Percentiles rank a stretch among this genome's conserved stretches.
These are phyloP conservation scores for Ormia ochracea DNA, from an alignment of 2,888 invertebrate species.

Conservation along the genomic window DNA sequence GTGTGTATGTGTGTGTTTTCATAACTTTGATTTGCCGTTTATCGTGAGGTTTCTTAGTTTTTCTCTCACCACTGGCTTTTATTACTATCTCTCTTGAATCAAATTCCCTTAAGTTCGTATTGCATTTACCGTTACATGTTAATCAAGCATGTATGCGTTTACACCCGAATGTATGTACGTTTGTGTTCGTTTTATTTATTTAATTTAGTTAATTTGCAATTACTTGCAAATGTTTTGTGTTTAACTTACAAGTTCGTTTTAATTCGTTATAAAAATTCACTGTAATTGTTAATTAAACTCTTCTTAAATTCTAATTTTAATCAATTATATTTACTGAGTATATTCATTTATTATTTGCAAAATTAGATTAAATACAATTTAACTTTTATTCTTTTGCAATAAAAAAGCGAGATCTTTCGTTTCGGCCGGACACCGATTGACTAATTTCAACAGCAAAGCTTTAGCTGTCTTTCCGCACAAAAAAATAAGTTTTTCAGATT, in stretches of 20 bases:
- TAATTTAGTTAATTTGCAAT: neutral
- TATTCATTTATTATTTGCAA: conserved; percentile 45
- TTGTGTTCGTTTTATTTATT: conserved; percentile 33
- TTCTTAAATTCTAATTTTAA: conserved; percentile 48
- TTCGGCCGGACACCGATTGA: conserved; percentile 78
- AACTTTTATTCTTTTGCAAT: conserved; percentile 42
- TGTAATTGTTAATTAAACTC: conserved; percentile 9
- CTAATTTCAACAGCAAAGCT: conserved; percentile 70
- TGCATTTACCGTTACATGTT: conserved; percentile 35
- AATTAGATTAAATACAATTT: conserved; percentile 33
- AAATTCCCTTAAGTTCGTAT: conserved; percentile 1
- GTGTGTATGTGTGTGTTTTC: neutral
- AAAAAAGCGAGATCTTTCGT: conserved; percentile 75
- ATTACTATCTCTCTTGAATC: neutral
- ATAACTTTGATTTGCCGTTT: conserved; percentile 13
- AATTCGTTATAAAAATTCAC: conserved; percentile 41
- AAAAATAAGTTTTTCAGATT: neutral
- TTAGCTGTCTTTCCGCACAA: conserved; percentile 60
- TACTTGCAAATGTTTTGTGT: neutral
- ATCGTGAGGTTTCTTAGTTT: conserved; percentile 14
- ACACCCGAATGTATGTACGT: neutral
- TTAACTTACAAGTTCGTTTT: conserved; percentile 28
- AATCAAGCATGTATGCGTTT: too few species aligned
- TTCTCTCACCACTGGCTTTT: neutral
- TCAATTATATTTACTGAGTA: conserved; percentile 22